phyloP scores from a whole-genome alignment of 2,888 invertebrate species.

The Zelleria hepariella region DNA sequence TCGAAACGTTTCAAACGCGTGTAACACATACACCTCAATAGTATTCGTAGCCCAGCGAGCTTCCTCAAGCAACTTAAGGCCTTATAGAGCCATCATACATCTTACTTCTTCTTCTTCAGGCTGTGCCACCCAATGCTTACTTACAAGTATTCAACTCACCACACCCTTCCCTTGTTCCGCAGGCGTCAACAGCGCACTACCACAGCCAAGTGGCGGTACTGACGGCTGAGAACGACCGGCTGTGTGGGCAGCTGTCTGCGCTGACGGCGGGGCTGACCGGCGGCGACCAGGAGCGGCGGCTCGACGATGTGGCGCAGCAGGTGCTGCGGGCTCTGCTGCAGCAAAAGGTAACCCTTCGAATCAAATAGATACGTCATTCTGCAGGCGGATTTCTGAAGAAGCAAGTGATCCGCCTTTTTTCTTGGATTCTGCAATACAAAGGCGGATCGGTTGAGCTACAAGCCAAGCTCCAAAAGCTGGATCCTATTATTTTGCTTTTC shows the following conservation, averaged over 20 bases:
- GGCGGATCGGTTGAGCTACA: not conserved
- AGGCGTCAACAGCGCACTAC: conserved; percentile 81
- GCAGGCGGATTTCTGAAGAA: not conserved
- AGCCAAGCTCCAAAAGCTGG: not conserved
- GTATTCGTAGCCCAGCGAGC: too few species aligned
- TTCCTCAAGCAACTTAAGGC: too few species aligned
- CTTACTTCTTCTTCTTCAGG: too few species aligned
- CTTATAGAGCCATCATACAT: too few species aligned
- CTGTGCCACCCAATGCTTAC: too few species aligned
- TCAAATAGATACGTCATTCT: not conserved
- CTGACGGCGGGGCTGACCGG: conserved; percentile 46
- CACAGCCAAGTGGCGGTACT: conserved; percentile 77
- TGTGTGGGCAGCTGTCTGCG: conserved; percentile 71
- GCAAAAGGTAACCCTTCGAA: conserved; percentile 76
- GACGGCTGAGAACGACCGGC: conserved; percentile 77
- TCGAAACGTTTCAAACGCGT: too few species aligned
- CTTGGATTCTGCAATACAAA: too few species aligned
- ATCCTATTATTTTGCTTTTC: too few species aligned
- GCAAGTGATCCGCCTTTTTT: not conserved
- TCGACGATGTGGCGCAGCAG: conserved; percentile 88
- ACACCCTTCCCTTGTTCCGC: conserved; percentile 25
- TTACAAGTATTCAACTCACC: not conserved
- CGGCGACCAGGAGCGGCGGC: conserved; percentile 82
- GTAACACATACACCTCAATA: too few species aligned
- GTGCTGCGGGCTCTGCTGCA: conserved; percentile 86